Evolutionary conservation across 53 echinoderm and acorn worm species (phyloP).

Genomic region (Patiria pectinifera): DNA sequence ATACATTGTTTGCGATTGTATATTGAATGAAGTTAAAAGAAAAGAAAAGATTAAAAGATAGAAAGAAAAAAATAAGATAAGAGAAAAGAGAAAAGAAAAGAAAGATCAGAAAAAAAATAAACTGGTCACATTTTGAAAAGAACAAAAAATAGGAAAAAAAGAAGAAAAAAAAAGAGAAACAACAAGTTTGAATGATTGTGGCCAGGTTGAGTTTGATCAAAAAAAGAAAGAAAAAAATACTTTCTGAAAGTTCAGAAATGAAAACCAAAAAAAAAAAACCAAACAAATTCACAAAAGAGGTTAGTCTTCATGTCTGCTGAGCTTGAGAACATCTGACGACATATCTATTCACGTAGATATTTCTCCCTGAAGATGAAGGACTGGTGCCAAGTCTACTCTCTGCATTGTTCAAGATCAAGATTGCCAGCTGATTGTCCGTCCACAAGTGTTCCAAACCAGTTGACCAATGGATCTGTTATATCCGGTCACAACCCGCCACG

Average conservation of each 20-base stretch:
- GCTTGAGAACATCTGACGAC: background rate
- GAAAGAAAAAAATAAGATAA: background rate
- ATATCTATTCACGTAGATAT: background rate
- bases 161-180: background rate
- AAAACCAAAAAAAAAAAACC: conserved; percentile 20
- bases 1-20: background rate
- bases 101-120: background rate
- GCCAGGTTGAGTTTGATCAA: background rate
- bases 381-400: background rate
- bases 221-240: conserved; percentile 18
- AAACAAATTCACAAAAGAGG: conserved; percentile 46
- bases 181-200: conserved; percentile 24
- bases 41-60: background rate
- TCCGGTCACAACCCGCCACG: background rate
- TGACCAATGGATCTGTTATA: conserved; percentile 18
- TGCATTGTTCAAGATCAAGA: background rate
- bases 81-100: background rate
- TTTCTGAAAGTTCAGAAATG: background rate
- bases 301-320: background rate
- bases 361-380: background rate
- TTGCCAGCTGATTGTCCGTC: background rate
- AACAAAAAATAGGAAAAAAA: background rate
- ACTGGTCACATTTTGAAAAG: background rate
- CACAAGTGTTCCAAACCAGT: background rate
- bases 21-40: background rate